Evolutionary conservation across 2,113 vertebrate genomes (phyloP).

Genomic region (Erinaceus europaeus): DNA sequence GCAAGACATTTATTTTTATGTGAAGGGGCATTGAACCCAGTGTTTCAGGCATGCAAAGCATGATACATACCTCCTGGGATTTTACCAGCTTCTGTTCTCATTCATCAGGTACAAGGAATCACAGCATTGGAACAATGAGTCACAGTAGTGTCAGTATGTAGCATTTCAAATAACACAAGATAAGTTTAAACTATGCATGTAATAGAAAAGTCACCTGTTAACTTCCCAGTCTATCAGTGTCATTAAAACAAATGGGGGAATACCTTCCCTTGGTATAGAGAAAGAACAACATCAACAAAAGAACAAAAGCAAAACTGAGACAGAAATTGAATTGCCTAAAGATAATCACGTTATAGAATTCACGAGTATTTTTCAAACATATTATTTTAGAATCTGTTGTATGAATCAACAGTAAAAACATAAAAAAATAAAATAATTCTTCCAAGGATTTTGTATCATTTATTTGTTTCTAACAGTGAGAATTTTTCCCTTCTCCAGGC

Average conservation of each 20-base stretch:
- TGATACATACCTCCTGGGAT: too few relatives aligned
- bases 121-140: neutral
- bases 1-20: too few relatives aligned
- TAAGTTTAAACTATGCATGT: neutral
- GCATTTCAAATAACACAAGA: slow-evolving; percentile 12
- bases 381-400: neutral
- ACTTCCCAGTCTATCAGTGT: neutral
- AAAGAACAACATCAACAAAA: too few relatives aligned
- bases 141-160: neutral
- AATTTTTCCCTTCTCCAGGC: neutral
- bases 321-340: neutral
- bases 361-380: neutral
- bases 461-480: neutral
- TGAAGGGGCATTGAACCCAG: too few relatives aligned
- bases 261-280: too few relatives aligned
- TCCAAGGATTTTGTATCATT: neutral
- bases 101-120: neutral
- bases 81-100: neutral
- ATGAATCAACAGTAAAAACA: neutral
- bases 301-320: too few relatives aligned
- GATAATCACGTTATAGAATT: neutral
- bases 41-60: too few relatives aligned
- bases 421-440: neutral
- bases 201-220: neutral
- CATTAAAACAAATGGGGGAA: too few relatives aligned